Percentiles rank a stretch among this genome's conserved stretches.
phyloP scores from a whole-genome alignment of 1,140 invertebrate genomes.

The Argopecten irradians region DNA sequence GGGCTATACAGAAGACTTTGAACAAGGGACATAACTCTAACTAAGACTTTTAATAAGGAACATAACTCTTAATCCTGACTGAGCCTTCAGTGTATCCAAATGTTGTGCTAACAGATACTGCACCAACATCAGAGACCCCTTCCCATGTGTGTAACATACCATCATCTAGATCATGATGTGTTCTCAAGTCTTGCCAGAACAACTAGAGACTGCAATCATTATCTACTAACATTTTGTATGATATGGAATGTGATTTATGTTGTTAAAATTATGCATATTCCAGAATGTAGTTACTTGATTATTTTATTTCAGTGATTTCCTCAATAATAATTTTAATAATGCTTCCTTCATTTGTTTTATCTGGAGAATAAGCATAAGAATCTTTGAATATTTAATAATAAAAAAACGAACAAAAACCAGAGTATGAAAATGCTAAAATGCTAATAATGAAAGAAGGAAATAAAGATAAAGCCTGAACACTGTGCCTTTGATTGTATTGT shows the following conservation, averaged over 20 bases:
- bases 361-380: too few species aligned
- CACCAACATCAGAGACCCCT: neutral
- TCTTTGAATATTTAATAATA: too few species aligned
- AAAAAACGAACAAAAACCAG: neutral
- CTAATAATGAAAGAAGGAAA: neutral
- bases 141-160: neutral
- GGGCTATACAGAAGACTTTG: neutral
- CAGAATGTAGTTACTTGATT: neutral
- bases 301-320: neutral
- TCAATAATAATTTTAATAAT: constrained; percentile 3
- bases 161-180: neutral
- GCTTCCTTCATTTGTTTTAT: neutral
- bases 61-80: neutral
- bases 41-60: neutral
- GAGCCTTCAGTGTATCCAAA: neutral
- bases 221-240: neutral
- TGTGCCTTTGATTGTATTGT: neutral
- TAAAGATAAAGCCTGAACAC: neutral
- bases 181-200: neutral
- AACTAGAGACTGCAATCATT: constrained; percentile 1
- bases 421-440: neutral
- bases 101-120: neutral
- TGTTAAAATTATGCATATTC: constrained; percentile 6
- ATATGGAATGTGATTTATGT: constrained; percentile 15
- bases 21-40: neutral